These are phyloP conservation scores for Prionailurus bengalensis DNA, from an alignment of 2,113 vertebrate species.

Conservation along the genomic window DNA sequence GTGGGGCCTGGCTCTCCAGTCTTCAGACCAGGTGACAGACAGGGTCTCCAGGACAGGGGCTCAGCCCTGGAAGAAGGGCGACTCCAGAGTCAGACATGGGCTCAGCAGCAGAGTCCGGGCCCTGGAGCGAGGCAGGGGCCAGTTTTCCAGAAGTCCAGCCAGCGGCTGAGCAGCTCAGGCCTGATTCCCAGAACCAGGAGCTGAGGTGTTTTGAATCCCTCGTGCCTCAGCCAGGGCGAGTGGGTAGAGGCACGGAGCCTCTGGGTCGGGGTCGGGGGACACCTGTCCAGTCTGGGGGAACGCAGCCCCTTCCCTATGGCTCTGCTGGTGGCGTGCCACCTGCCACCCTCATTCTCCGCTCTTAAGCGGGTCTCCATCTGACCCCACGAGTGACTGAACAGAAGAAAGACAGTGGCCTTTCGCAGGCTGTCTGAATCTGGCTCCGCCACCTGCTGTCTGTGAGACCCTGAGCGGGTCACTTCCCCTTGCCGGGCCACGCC, in stretches of 20 bases:
- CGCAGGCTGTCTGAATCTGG: fast-evolving
- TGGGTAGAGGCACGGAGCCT: neutral
- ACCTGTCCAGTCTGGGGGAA: fast-evolving
- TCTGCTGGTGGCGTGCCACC: neutral
- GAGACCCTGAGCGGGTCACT: neutral
- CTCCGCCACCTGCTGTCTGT: fast-evolving
- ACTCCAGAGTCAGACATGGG: neutral
- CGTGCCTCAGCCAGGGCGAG: neutral
- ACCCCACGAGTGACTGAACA: neutral
- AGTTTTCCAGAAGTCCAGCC: neutral
- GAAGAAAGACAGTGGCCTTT: neutral
- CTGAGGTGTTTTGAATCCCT: neutral
- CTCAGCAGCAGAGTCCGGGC: neutral
- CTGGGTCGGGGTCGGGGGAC: neutral
- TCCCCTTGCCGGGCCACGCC: neutral
- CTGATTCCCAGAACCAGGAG: fast-evolving
- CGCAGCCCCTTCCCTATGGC: neutral
- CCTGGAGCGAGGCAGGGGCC: too few species aligned
- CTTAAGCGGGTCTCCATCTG: neutral
- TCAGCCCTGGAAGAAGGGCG: neutral
- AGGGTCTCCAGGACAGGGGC: neutral
- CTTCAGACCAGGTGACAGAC: neutral
- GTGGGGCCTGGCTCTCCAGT: too few species aligned
- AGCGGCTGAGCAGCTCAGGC: neutral
- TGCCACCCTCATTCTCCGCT: neutral